Percentiles rank a stretch among this genome's conserved stretches.
phyloP scores from a whole-genome alignment of 2,113 vertebrate species.

The Meles meles region DNA sequence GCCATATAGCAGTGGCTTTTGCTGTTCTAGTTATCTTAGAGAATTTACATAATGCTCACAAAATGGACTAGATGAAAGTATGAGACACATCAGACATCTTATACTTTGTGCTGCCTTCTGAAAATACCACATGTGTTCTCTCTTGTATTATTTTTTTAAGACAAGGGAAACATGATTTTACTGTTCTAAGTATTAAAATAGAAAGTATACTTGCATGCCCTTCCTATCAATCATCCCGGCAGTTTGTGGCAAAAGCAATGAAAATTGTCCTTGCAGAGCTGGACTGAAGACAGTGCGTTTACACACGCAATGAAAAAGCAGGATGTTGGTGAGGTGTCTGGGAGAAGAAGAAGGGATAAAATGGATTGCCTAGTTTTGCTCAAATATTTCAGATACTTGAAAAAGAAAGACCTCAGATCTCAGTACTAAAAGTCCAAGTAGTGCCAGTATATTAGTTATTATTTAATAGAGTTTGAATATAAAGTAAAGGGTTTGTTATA shows the following conservation, averaged over 20 bases:
- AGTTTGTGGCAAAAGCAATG: neutral
- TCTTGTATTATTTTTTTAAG: neutral
- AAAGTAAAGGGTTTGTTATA: neutral
- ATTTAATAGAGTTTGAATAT: neutral
- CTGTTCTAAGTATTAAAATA: neutral
- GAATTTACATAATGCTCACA: neutral
- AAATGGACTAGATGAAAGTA: neutral
- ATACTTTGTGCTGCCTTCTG: accelerated
- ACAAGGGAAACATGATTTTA: neutral
- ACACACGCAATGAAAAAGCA: neutral
- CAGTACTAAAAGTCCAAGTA: neutral
- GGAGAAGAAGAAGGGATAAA: too few species aligned
- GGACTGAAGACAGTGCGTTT: accelerated
- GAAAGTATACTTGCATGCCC: too few species aligned
- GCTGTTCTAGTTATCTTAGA: too few species aligned
- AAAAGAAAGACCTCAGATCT: neutral
- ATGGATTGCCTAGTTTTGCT: neutral
- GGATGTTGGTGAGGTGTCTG: neutral
- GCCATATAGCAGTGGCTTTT: neutral
- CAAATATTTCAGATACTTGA: neutral
- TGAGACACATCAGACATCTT: neutral
- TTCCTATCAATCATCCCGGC: neutral
- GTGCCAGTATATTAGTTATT: neutral
- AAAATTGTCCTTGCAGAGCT: neutral
- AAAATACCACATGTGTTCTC: neutral